These are phyloP conservation scores for Asobara japonica DNA, from an alignment of 1,140 invertebrate genomes.

Conservation along the genomic window DNA sequence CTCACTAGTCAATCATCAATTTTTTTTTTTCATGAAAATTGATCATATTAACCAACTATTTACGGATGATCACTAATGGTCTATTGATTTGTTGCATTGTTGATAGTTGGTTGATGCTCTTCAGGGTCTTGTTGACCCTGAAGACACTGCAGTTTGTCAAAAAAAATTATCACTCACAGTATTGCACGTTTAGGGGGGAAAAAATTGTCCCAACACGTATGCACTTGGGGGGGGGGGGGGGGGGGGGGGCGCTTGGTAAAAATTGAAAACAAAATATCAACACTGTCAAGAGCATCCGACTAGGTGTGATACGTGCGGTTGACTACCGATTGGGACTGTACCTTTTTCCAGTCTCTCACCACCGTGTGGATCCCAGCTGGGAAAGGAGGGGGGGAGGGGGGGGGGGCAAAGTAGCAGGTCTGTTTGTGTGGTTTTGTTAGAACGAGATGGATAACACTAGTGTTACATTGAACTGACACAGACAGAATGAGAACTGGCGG, in stretches of 20 bases:
- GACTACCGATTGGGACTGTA: slow-evolving; percentile 34
- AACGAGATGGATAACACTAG: not conserved
- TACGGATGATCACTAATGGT: not conserved
- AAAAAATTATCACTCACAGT: not conserved
- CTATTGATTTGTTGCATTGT: not conserved
- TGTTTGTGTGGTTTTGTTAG: not conserved
- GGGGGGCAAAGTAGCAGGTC: not conserved
- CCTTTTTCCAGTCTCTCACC: not conserved
- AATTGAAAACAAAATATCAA: not conserved
- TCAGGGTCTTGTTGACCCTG: not conserved
- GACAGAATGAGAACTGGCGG: not conserved
- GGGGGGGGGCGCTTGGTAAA: not conserved
- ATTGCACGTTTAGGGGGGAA: not conserved
- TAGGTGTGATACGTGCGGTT: slow-evolving; percentile 33
- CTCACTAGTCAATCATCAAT: not conserved
- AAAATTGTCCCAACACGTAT: not conserved
- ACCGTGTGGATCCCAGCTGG: not conserved
- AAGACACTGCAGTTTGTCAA: not conserved
- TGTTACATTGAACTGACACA: not conserved
- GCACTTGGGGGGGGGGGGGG: no score
- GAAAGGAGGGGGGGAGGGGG: not conserved
- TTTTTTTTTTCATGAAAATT: not conserved
- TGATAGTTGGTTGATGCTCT: not conserved
- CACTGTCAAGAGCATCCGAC: slow-evolving; percentile 31
- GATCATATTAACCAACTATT: not conserved